A percentile compares a stretch with the other conserved stretches of the same genome.
phyloP scores from a whole-genome alignment of 64 coral and sea anemone genomes.

The Montipora foliosa region DNA sequence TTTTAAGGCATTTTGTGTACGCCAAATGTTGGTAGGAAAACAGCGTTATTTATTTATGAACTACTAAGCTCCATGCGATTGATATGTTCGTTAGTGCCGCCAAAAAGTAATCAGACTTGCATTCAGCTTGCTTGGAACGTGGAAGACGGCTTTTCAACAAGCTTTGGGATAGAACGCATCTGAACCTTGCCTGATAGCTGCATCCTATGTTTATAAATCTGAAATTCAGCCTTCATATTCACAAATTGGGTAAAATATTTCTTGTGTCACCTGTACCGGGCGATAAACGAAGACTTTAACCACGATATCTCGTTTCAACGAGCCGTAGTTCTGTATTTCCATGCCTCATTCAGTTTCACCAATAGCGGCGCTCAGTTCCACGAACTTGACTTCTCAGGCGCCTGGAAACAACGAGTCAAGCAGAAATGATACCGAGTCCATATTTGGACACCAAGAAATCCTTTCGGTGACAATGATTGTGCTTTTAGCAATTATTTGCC shows the following conservation, averaged over 20 bases:
- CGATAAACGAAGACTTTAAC: not conserved
- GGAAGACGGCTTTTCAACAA: not conserved
- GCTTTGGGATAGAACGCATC: no score
- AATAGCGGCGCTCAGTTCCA: not conserved
- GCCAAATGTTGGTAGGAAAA: not conserved
- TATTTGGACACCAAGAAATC: not conserved
- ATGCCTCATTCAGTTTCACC: not conserved
- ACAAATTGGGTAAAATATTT: no score
- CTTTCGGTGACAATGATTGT: conserved; percentile 1
- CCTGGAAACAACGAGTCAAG: not conserved
- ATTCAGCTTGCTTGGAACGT: not conserved
- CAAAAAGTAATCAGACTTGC: not conserved
- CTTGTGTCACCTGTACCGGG: no score
- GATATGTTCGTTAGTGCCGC: not conserved
- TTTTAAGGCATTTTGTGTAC: not conserved
- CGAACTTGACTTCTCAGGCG: not conserved
- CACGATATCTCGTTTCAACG: not conserved
- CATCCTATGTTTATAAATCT: no score
- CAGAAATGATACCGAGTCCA: not conserved
- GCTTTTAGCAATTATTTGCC: not conserved
- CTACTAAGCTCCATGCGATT: not conserved
- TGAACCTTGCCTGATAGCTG: no score
- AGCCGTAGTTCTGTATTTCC: not conserved
- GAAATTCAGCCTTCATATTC: no score
- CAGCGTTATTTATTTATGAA: not conserved